A percentile compares a stretch with the other conserved stretches of the same genome.
Evolutionary conservation across 2,888 invertebrate genomes (phyloP).

Genomic region (Cephus pygmeus): DNA sequence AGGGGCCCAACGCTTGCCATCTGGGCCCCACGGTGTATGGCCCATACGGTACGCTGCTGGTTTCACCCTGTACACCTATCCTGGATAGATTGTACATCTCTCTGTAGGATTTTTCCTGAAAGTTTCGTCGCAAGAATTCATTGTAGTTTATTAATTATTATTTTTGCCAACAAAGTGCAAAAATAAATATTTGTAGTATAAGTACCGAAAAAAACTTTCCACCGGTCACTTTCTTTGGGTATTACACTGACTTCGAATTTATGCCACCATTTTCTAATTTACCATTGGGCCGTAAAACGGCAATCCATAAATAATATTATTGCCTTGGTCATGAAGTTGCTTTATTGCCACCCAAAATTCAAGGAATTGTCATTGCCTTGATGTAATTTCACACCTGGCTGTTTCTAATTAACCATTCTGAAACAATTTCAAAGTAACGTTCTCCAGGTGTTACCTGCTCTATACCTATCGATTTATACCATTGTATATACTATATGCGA

Average conservation of each 20-base stretch:
- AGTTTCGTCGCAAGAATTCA: background rate
- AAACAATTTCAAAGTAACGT: background rate
- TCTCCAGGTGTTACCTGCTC: background rate
- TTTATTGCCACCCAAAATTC: background rate
- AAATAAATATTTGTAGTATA: background rate
- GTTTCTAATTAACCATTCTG: background rate
- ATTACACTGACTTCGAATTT: background rate
- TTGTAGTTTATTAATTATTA: background rate
- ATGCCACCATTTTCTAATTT: background rate
- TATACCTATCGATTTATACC: background rate
- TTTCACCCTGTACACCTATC: conserved; percentile 15
- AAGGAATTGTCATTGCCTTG: background rate
- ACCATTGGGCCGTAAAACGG: background rate
- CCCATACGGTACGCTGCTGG: conserved; percentile 44
- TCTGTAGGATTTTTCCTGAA: background rate
- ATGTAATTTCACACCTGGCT: background rate
- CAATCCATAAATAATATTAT: background rate
- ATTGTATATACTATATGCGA: background rate
- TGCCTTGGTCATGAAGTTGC: background rate
- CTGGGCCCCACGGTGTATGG: conserved; percentile 51
- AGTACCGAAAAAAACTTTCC: background rate
- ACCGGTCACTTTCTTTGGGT: background rate
- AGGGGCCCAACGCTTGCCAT: conserved; percentile 62
- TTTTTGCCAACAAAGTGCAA: background rate
- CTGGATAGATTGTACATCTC: conserved; percentile 20